phyloP scores from a whole-genome alignment of 2,888 invertebrate genomes.

The Pyrrhosoma nymphula region DNA sequence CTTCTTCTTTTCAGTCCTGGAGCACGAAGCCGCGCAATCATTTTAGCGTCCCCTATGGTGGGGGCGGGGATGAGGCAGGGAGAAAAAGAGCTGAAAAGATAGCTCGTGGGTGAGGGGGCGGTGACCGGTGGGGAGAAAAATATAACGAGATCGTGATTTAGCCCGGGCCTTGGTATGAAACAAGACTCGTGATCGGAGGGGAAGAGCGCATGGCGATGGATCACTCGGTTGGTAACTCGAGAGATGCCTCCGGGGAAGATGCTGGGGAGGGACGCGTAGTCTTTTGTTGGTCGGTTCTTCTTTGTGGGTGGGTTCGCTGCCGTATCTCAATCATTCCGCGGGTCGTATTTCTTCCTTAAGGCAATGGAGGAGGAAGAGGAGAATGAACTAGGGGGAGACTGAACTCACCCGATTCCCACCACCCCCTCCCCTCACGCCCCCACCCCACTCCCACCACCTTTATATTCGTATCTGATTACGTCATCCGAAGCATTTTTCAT shows the following conservation, averaged over 20 bases:
- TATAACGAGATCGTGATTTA: neutral
- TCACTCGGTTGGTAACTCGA: neutral
- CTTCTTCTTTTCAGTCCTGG: neutral
- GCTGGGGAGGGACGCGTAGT: neutral
- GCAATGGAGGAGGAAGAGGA: neutral
- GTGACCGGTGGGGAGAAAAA: neutral
- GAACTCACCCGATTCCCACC: too few relatives aligned
- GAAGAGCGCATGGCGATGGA: neutral
- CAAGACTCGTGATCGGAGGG: neutral
- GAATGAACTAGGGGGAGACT: neutral
- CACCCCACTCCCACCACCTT: too few relatives aligned
- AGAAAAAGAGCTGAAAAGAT: neutral
- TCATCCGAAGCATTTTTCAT: neutral
- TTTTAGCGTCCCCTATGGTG: neutral
- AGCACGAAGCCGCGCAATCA: neutral
- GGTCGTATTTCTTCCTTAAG: neutral
- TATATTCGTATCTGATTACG: neutral
- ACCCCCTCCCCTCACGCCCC: too few relatives aligned
- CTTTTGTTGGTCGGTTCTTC: neutral
- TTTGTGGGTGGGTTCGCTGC: neutral
- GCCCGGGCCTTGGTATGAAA: neutral
- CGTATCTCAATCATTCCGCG: neutral
- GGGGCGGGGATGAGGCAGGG: neutral
- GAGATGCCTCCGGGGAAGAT: neutral
- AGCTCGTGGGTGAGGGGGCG: neutral